Conservation (phyloP, 2,113 vertebrate species). For the Hippocampus barbouri region DNA sequence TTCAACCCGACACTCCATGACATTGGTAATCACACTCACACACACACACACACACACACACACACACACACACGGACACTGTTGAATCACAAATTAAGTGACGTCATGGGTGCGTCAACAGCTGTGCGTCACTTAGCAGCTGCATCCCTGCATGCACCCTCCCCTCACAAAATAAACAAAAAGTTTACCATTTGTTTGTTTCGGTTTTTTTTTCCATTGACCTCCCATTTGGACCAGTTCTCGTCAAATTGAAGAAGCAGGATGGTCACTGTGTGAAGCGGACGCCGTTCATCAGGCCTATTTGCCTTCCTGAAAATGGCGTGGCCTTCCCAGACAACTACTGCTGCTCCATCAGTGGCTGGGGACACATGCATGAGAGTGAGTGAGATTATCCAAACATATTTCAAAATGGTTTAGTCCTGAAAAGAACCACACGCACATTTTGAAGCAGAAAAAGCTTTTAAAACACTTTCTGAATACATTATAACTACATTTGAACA, state of each 20-base stretch:
- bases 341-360: conserved; percentile 87
- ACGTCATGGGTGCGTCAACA: conserved; percentile 42
- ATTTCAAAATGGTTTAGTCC: too few relatives aligned
- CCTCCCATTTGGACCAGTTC: conserved; percentile 63
- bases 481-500: neutral
- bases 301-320: conserved; percentile 81
- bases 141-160: conserved; percentile 23
- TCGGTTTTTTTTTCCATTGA: neutral
- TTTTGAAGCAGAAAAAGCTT: neutral
- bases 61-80: neutral
- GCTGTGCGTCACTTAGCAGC: conserved; percentile 59
- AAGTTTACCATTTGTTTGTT: conserved; percentile 10
- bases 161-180: neutral
- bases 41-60: neutral
- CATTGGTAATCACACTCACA: conserved; percentile 77
- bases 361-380: conserved; percentile 87
- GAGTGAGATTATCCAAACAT: conserved; percentile 48
- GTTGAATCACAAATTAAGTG: conserved; percentile 37
- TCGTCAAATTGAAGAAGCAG: conserved; percentile 86
- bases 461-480: neutral
- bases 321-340: conserved; percentile 69
- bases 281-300: conserved; percentile 83
- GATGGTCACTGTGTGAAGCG: conserved; percentile 78
- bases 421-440: neutral
- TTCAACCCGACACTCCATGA: conserved; percentile 84